Base-by-base conservation (phyloP, 2,888 invertebrate species). In the Epinotia bilunana region DNA sequence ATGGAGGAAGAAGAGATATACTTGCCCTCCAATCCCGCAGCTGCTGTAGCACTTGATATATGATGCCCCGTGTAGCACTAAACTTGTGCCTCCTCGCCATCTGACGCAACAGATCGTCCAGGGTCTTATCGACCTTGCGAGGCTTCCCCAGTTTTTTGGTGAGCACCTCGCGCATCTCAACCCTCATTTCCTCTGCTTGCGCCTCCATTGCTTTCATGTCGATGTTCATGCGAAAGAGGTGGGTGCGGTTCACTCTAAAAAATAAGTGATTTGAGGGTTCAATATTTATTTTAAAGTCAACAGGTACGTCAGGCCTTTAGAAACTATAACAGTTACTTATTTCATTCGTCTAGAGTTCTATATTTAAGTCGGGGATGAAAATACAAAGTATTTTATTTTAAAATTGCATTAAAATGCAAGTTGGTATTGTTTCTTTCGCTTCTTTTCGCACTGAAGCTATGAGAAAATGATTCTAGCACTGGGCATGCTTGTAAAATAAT, bases 151-250 rank as follows among this genome's bases (percentile, higher is more conserved):
- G 83, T 79, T 94, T 94, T 69, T 89, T 86, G 9, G 91, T 90
- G 2, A 93, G 83, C 11, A 93, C 90, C 65, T 91, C 89, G 0
- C 92, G 87, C 92, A 92, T 83, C 90, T 91, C 84, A 1, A 94
- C 94, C 72, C 96, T 95, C 5, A 97, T 83, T 11, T 91, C 90
- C 3, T 90, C 89, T 0, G 96, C 95, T 72, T 95, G 92, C 0
- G 88, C 87, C 11, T 95, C 92, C 97, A 97, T 97, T 65, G 95
- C 95, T 63, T 95, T 94, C 16, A 96, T 92, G 84, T 97, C 97
- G 0, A 95, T 91, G 85, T 95, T 95, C 95, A 97, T 96, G 77
- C 96, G 95, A 70, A 95, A 95, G 74, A 97, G 85, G 84, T 97
- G 97, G 0, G 94, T 94, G 77, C 95, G 95, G 83, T 96, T 96